Evolutionary conservation across 2,113 vertebrate species (phyloP).

Genomic region (Eublepharis macularius): DNA sequence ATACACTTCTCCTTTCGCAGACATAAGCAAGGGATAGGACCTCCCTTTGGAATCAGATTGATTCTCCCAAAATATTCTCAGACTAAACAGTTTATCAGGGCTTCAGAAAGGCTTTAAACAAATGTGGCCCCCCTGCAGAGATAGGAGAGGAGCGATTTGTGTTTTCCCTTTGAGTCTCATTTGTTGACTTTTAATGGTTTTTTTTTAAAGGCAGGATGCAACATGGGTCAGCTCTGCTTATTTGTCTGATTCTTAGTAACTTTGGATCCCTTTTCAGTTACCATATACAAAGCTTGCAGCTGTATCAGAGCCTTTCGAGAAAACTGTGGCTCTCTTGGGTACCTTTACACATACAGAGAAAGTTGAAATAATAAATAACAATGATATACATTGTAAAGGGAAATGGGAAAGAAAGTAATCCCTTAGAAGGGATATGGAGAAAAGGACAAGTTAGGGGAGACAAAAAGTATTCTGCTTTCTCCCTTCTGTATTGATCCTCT

Average conservation of each 20-base stretch:
- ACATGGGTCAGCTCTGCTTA: constrained; percentile 45
- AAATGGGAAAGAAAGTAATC: fast-evolving
- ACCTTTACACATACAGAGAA: fast-evolving
- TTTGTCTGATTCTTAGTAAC: not conserved
- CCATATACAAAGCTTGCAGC: not conserved
- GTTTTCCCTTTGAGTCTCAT: constrained; percentile 46
- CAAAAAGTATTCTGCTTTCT: not conserved
- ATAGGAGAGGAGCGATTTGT: constrained; percentile 35
- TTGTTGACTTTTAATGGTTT: constrained; percentile 22
- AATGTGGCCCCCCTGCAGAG: constrained; percentile 62
- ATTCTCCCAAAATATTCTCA: constrained; percentile 58
- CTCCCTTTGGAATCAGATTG: constrained; percentile 19
- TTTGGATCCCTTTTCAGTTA: not conserved
- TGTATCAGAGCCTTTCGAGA: not conserved
- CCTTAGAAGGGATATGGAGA: not conserved
- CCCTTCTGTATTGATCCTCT: not conserved
- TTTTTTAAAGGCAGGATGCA: constrained; percentile 35
- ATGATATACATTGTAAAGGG: not conserved
- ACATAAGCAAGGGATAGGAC: not conserved
- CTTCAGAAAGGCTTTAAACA: constrained; percentile 60
- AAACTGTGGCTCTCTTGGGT: not conserved
- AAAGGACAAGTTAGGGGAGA: fast-evolving
- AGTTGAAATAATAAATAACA: fast-evolving
- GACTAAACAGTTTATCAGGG: constrained; percentile 71
- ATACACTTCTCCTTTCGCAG: fast-evolving